phyloP scores from a whole-genome alignment of 2,113 vertebrate species.

The Nesoenas mayeri region DNA sequence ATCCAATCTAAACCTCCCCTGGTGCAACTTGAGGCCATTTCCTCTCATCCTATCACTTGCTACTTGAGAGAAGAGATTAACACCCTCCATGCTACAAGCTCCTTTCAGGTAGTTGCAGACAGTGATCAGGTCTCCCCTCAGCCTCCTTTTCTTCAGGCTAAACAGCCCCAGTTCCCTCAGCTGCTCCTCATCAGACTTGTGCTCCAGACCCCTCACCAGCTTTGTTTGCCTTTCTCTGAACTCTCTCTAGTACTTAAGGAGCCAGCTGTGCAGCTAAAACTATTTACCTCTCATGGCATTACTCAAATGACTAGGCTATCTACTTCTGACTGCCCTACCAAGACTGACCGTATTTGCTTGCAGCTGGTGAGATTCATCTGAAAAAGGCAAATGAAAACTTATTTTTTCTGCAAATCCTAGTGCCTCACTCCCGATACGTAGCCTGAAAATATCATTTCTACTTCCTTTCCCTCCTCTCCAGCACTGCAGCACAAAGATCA shows the following conservation, averaged over 20 bases:
- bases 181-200: too few relatives aligned
- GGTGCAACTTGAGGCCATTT: too few relatives aligned
- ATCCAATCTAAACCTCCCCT: too few relatives aligned
- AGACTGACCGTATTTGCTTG: background rate
- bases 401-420: background rate
- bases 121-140: too few relatives aligned
- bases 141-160: too few relatives aligned
- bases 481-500: background rate
- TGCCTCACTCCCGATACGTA: background rate
- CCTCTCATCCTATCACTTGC: too few relatives aligned
- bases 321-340: background rate
- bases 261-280: background rate
- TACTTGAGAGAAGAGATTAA: too few relatives aligned
- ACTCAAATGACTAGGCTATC: background rate
- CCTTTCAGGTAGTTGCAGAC: too few relatives aligned
- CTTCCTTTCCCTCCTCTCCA: background rate
- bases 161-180: too few relatives aligned
- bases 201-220: too few relatives aligned
- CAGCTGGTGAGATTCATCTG: background rate
- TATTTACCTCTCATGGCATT: background rate
- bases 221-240: too few relatives aligned
- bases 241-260: background rate
- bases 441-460: background rate
- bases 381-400: background rate
- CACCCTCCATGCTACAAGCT: too few relatives aligned